A percentile compares a stretch with the other conserved stretches of the same genome.
These are phyloP conservation scores for Recurvirostra avosetta DNA, from an alignment of 2,113 vertebrate genomes.

Conservation along the genomic window DNA sequence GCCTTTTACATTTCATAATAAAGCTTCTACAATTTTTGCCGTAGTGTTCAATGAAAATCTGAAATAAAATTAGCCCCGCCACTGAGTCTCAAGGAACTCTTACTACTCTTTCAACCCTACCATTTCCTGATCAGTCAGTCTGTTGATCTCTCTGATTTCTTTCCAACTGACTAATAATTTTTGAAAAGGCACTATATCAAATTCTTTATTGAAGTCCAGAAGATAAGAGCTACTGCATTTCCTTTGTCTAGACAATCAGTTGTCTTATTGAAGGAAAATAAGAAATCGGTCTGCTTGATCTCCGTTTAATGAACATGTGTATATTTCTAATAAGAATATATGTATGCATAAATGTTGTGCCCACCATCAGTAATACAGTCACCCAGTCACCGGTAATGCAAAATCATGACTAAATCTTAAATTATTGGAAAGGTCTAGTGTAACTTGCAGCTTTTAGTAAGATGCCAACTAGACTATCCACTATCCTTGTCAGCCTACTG, in stretches of 20 bases:
- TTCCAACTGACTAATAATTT: not conserved
- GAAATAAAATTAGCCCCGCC: not conserved
- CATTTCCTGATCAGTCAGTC: conserved; percentile 5
- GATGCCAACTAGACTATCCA: too few relatives aligned
- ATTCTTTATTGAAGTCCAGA: not conserved
- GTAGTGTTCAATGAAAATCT: not conserved
- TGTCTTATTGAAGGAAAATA: not conserved
- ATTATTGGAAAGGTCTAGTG: not conserved
- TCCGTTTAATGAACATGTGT: not conserved
- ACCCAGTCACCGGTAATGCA: not conserved
- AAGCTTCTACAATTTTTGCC: not conserved
- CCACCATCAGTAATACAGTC: not conserved
- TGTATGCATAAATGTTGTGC: not conserved
- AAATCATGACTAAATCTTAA: not conserved
- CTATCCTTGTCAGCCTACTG: not conserved
- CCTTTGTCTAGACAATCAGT: not conserved
- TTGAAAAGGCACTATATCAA: not conserved
- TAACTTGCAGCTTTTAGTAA: not conserved
- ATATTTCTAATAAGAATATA: not conserved
- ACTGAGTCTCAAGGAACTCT: not conserved
- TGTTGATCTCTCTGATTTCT: conserved; percentile 8
- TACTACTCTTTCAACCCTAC: not conserved
- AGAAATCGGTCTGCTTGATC: not conserved
- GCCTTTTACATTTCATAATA: not conserved
- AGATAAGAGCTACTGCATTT: not conserved